Conservation (phyloP, 2,113 vertebrate species). For the Rhadina sibilatrix region DNA sequence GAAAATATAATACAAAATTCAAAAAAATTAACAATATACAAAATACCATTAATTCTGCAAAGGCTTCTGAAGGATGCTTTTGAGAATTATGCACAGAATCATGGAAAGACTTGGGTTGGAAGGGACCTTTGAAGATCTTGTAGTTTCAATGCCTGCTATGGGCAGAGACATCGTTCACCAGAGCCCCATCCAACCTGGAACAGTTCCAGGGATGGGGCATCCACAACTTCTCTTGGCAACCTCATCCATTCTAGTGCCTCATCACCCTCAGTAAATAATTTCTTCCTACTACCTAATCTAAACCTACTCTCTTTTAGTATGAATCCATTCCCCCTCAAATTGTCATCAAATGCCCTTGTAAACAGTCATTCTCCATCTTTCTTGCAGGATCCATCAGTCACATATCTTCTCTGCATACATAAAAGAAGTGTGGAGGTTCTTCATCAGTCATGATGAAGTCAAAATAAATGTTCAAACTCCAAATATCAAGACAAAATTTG, state of each 20-base stretch:
- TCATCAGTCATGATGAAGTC: not conserved
- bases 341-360: too few relatives aligned
- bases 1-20: not conserved
- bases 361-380: not conserved
- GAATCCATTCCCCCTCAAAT: not conserved
- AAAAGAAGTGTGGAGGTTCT: not conserved
- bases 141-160: not conserved
- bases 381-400: not conserved
- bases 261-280: not conserved
- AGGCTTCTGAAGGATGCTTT: not conserved
- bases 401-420: not conserved
- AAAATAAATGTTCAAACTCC: not conserved
- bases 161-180: not conserved
- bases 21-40: not conserved
- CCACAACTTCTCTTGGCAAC: not conserved
- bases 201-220: not conserved
- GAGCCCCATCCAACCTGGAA: not conserved
- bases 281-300: not conserved
- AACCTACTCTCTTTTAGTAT: not conserved
- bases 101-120: not conserved
- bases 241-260: not conserved
- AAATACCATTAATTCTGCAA: not conserved
- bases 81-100: not conserved
- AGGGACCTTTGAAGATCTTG: not conserved
- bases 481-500: not conserved